Percentiles rank a stretch among this genome's conserved stretches.
Conservation (phyloP, 2,888 invertebrate species). For the Cheilosia soror region DNA sequence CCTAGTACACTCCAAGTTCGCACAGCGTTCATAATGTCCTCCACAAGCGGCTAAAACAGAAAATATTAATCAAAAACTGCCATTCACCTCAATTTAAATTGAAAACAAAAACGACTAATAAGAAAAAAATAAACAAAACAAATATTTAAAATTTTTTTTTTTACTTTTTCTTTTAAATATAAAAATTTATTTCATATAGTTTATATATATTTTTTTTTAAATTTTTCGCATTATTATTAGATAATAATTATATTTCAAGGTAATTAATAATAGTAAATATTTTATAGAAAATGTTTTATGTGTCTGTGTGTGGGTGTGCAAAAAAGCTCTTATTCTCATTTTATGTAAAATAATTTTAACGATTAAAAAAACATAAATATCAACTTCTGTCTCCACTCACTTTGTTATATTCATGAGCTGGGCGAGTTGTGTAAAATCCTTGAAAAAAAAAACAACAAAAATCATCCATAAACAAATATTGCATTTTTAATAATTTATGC, state of each 20-base stretch:
- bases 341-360: conserved; percentile 1
- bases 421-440: conserved; percentile 49
- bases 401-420: conserved; percentile 42
- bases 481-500: conserved; percentile 27
- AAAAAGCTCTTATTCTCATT: conserved; percentile 43
- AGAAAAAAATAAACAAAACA: conserved; percentile 41
- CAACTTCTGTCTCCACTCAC: conserved; percentile 67
- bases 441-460: neutral
- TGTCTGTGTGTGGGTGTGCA: conserved; percentile 49
- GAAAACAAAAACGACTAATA: conserved; percentile 25
- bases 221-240: conserved; percentile 64
- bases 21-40: neutral
- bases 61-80: neutral
- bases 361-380: conserved; percentile 25
- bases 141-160: conserved; percentile 54
- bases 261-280: conserved; percentile 59
- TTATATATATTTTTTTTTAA: conserved; percentile 44
- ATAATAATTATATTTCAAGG: conserved; percentile 69
- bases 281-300: conserved; percentile 42
- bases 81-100: conserved; percentile 4
- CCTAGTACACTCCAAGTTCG: neutral
- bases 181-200: conserved; percentile 66
- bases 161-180: conserved; percentile 61
- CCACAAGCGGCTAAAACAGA: neutral
- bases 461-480: conserved; percentile 43